Percentiles rank a stretch among this genome's conserved stretches.
These are phyloP conservation scores for Hippolais icterina DNA, from an alignment of 2,113 vertebrate species.

Conservation along the genomic window DNA sequence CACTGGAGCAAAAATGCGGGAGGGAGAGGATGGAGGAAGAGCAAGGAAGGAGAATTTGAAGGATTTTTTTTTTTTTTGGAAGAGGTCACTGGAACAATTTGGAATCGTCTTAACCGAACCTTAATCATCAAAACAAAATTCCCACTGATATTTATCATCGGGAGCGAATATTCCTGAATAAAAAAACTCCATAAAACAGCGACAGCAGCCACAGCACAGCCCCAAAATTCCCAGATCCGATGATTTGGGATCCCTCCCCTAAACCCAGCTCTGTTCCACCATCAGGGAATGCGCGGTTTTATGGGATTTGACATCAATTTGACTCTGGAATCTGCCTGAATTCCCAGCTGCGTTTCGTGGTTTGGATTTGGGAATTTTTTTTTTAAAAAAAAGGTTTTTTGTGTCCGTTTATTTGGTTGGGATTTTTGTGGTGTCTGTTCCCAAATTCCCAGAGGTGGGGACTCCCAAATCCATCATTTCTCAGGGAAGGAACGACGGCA, in stretches of 20 bases:
- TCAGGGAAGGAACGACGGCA: neutral
- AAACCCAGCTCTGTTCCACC: neutral
- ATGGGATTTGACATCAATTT: accelerated
- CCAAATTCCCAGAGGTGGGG: neutral
- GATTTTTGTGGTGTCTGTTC: neutral
- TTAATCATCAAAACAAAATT: accelerated
- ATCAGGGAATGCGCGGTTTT: accelerated
- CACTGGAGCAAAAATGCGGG: conserved; percentile 35
- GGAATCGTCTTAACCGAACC: neutral
- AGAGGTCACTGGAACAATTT: neutral
- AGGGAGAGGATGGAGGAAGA: neutral
- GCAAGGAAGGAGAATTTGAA: neutral
- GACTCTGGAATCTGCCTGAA: neutral
- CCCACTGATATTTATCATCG: accelerated
- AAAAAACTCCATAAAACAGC: accelerated
- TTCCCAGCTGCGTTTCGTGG: neutral
- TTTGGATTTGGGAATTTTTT: neutral
- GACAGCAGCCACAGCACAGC: accelerated
- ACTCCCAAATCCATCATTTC: neutral
- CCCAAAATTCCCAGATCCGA: neutral
- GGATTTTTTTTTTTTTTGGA: neutral
- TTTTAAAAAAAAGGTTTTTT: neutral
- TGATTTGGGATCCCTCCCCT: neutral
- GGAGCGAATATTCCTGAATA: neutral
- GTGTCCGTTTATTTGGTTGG: neutral